Conservation (phyloP, 2,797 vertebrate genomes). For the Megalops cyprinoides region DNA sequence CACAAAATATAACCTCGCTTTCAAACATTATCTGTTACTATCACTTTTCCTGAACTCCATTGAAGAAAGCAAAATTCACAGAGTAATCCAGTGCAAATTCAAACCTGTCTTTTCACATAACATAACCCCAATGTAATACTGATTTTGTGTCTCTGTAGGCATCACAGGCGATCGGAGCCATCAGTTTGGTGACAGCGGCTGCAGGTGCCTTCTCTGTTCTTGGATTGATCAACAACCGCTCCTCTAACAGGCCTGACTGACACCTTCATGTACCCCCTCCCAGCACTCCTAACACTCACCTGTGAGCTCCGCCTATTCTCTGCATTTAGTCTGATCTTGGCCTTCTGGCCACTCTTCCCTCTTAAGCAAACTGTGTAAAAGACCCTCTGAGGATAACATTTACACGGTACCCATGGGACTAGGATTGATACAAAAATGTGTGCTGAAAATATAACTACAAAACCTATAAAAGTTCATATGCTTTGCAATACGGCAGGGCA, state of each 20-base stretch:
- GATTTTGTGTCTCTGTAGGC: constrained; percentile 63
- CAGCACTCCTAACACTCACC: neutral
- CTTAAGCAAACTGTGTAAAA: neutral
- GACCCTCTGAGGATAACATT: neutral
- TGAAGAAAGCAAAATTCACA: neutral
- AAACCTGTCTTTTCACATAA: neutral
- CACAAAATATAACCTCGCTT: neutral
- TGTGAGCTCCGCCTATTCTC: neutral
- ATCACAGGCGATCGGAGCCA: constrained; percentile 76
- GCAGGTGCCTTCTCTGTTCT: constrained; percentile 80
- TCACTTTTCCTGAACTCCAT: neutral
- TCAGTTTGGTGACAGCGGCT: constrained; percentile 78
- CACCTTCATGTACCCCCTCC: neutral
- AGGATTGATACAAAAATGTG: neutral
- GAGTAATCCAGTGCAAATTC: neutral
- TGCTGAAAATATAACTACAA: neutral
- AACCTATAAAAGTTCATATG: neutral
- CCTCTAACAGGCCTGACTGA: constrained; percentile 79
- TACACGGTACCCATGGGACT: neutral
- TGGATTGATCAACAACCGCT: constrained; percentile 76
- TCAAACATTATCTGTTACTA: neutral
- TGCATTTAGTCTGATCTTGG: neutral
- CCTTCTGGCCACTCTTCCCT: neutral
- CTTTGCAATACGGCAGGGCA: neutral
- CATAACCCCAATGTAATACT: neutral